Conservation (phyloP, 2,888 invertebrate species). For the Eudasyphora cyanicolor region DNA sequence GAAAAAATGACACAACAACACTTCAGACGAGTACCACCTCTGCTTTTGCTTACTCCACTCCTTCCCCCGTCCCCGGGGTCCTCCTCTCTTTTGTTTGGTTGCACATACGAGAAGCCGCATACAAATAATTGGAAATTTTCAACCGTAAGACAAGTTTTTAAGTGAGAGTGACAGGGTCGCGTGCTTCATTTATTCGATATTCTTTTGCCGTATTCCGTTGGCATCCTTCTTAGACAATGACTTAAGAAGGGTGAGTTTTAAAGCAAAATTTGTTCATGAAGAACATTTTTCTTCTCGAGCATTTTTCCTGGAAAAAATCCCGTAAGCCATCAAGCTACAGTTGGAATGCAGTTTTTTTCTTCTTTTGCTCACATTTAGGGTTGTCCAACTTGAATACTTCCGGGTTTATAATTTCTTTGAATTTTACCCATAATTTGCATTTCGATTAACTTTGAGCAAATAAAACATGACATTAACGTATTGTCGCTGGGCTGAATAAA, state of each 20-base stretch:
- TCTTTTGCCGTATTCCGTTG: background rate
- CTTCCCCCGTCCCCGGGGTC: no score
- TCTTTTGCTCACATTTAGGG: background rate
- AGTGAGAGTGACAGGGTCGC: conserved; percentile 65
- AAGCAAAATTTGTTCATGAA: background rate
- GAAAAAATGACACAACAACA: background rate
- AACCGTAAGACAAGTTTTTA: conserved; percentile 59
- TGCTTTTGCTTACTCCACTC: no score
- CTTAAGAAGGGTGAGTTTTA: background rate
- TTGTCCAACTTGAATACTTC: no score
- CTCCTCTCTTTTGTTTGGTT: no score
- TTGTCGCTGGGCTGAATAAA: no score
- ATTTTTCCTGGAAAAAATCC: conserved; percentile 48
- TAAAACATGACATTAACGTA: no score
- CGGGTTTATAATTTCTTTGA: no score
- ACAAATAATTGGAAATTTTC: conserved; percentile 62
- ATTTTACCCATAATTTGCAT: no score
- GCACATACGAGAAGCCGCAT: background rate
- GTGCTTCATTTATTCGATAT: conserved; percentile 46
- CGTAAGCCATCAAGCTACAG: conserved; percentile 46
- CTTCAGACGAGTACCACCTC: background rate
- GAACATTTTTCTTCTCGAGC: background rate
- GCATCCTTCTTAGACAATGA: background rate
- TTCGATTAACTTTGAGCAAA: no score
- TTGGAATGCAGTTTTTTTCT: conserved; percentile 39